These are phyloP conservation scores for Crotalus helleri DNA, from an alignment of 2,113 vertebrate species.

Conservation along the genomic window DNA sequence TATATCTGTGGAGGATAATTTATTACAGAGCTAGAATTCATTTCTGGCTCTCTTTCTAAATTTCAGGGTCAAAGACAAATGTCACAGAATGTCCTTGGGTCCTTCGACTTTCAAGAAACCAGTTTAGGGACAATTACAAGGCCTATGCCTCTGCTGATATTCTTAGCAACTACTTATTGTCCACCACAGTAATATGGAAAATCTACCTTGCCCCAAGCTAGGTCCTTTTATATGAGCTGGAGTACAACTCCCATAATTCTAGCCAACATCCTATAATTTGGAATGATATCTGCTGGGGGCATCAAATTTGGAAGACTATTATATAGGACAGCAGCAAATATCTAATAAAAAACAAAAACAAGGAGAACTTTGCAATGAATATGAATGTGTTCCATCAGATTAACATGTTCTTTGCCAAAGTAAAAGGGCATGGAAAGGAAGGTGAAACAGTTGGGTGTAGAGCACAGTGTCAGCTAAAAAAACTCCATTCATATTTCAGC, in stretches of 20 bases:
- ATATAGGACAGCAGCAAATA: not conserved
- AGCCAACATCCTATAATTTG: not conserved
- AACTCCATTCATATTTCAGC: not conserved
- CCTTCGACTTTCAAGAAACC: not conserved
- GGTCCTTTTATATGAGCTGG: not conserved
- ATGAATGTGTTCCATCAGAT: not conserved
- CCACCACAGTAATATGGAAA: slow-evolving; percentile 15
- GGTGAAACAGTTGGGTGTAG: too few relatives aligned
- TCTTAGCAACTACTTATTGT: slow-evolving; percentile 27
- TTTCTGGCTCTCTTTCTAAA: not conserved
- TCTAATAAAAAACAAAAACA: not conserved
- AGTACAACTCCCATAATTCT: not conserved
- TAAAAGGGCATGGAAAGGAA: not conserved
- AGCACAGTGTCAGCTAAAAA: not conserved
- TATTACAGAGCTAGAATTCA: slow-evolving; percentile 30
- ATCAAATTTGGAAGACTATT: not conserved
- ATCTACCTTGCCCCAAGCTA: not conserved
- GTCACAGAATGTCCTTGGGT: slow-evolving; percentile 24
- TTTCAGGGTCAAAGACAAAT: slow-evolving; percentile 34
- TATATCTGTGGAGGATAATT: slow-evolving; percentile 28
- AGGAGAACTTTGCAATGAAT: not conserved
- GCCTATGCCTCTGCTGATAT: slow-evolving; percentile 31
- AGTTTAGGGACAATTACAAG: not conserved
- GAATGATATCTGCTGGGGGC: not conserved
- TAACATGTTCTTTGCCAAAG: not conserved